phyloP scores from a whole-genome alignment of 2,113 vertebrate species.

The Odocoileus hemionus region DNA sequence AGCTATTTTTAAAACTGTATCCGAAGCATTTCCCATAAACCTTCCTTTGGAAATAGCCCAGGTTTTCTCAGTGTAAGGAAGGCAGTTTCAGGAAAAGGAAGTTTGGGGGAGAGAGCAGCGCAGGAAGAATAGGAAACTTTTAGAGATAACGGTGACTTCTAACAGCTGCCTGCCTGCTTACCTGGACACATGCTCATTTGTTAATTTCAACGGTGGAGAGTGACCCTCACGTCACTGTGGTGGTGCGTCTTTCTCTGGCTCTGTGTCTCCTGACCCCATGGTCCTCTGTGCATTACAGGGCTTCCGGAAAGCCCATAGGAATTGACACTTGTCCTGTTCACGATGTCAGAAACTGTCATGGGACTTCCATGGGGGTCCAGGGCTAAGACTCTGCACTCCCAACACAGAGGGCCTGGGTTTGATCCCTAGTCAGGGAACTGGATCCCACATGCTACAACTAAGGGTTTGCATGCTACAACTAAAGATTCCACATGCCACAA shows the following conservation, averaged over 20 bases:
- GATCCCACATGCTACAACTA: not conserved
- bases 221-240: conserved; percentile 40
- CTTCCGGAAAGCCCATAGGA: conserved; percentile 62
- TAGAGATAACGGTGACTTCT: accelerated
- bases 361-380: not conserved
- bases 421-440: not conserved
- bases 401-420: not conserved
- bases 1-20: not conserved
- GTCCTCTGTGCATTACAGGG: conserved; percentile 12
- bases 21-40: not conserved
- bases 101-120: not conserved
- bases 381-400: not conserved
- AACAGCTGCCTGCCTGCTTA: not conserved
- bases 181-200: accelerated
- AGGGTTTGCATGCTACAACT: not conserved
- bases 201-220: conserved; percentile 55
- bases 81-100: conserved; percentile 18
- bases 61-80: not conserved
- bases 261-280: conserved; percentile 62
- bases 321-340: not conserved
- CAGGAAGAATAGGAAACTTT: not conserved
- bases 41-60: not conserved
- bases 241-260: conserved; percentile 61
- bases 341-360: conserved; percentile 21
- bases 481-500: not conserved